phyloP scores from a whole-genome alignment of 2,113 vertebrate genomes.

The Tringa solitaria region DNA sequence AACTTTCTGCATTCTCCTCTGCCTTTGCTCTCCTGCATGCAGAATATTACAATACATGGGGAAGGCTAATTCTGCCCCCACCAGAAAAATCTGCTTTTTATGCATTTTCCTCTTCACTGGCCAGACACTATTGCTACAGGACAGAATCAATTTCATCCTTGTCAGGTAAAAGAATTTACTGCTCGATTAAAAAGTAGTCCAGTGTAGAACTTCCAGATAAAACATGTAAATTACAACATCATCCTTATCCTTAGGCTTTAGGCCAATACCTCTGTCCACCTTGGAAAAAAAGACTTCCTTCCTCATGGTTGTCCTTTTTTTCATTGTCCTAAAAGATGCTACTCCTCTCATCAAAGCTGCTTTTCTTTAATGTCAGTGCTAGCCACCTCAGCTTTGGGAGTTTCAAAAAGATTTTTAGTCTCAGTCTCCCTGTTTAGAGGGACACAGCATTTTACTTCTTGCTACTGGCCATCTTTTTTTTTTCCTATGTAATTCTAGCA shows the following conservation, averaged over 20 bases:
- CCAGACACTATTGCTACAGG: neutral
- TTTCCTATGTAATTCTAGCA: neutral
- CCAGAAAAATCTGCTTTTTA: neutral
- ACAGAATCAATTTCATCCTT: neutral
- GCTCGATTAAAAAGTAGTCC: neutral
- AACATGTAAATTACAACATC: neutral
- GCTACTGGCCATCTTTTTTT: neutral
- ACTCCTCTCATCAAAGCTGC: neutral
- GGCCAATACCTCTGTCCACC: neutral
- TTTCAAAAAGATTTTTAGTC: neutral
- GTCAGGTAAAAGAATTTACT: neutral
- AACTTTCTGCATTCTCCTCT: neutral
- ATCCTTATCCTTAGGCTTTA: neutral
- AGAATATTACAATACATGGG: neutral
- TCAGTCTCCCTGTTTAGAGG: neutral
- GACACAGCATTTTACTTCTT: neutral
- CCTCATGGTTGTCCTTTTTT: neutral
- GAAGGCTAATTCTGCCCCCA: neutral
- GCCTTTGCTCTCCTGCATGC: neutral
- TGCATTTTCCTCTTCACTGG: neutral
- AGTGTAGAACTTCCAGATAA: neutral
- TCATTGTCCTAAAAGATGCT: neutral
- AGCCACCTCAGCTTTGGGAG: neutral
- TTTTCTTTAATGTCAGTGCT: neutral
- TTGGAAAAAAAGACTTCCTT: neutral